Evolutionary conservation across 2,888 invertebrate genomes (phyloP).

Genomic region (Mantis religiosa): DNA sequence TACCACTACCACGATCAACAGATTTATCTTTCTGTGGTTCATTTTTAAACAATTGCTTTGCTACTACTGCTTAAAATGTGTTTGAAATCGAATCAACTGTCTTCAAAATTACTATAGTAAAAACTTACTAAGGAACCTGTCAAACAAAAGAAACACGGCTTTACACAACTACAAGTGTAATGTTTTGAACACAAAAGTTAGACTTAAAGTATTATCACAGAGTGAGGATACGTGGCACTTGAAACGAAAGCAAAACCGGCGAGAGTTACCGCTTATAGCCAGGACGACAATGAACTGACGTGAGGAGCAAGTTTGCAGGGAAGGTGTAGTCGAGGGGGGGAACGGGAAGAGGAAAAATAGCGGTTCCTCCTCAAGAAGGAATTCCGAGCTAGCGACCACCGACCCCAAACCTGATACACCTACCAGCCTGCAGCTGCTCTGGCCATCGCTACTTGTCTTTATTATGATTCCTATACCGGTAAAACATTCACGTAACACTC

Average conservation of each 20-base stretch:
- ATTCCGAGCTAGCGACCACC: not conserved
- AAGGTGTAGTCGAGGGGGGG: not conserved
- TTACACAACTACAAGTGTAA: too few relatives aligned
- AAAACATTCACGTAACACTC: too few relatives aligned
- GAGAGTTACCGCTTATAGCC: not conserved
- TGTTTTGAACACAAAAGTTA: too few relatives aligned
- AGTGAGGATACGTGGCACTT: not conserved
- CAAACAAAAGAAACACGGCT: not conserved
- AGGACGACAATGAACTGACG: not conserved
- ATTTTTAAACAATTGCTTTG: not conserved
- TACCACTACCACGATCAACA: not conserved
- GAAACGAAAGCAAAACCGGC: not conserved
- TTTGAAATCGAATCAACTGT: too few relatives aligned
- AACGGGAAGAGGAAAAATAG: not conserved
- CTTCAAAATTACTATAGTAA: not conserved
- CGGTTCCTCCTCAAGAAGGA: not conserved
- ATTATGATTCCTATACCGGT: too few relatives aligned
- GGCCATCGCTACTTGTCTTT: too few relatives aligned
- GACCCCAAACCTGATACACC: not conserved
- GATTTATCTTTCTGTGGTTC: not conserved
- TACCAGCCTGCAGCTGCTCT: not conserved
- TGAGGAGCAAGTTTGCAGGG: not conserved
- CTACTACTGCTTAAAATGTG: not conserved
- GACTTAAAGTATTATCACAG: too few relatives aligned
- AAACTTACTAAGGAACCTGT: not conserved